Evolutionary conservation across 2,797 vertebrate species (phyloP).

Genomic region (Coendou prehensilis): DNA sequence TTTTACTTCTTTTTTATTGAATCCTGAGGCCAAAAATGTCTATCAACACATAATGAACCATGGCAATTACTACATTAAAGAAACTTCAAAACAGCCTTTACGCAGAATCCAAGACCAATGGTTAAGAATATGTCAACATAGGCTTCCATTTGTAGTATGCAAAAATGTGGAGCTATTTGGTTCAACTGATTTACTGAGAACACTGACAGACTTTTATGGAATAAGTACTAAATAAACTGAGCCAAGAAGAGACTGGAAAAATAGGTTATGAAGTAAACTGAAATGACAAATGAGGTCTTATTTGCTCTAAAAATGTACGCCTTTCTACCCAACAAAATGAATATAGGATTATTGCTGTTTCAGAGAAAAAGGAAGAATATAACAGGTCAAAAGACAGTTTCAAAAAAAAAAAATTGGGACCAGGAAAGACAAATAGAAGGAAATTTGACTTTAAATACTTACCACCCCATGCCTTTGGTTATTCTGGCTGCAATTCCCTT

Average conservation of each 20-base stretch:
- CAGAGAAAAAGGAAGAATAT: neutral
- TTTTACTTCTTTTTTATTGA: neutral
- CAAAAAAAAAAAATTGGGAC: neutral
- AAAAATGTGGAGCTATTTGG: conserved; percentile 4
- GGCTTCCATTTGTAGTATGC: neutral
- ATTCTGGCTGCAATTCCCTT: neutral
- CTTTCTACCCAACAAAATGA: neutral
- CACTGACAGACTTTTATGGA: neutral
- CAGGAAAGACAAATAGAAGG: neutral
- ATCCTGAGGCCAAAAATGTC: neutral
- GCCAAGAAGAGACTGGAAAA: conserved; percentile 31
- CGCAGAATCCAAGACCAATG: neutral
- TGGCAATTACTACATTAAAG: neutral
- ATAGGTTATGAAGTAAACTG: neutral
- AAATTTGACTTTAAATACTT: neutral
- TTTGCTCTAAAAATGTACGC: neutral
- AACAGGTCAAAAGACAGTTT: neutral
- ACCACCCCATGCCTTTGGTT: neutral
- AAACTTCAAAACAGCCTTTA: neutral
- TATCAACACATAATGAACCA: neutral
- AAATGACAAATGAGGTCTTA: neutral
- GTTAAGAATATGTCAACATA: neutral
- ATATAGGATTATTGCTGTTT: neutral
- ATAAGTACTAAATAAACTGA: conserved; percentile 15
- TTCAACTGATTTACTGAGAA: conserved; percentile 1